Base-by-base conservation (phyloP, 2,113 vertebrate genomes). In the Columba janthina region DNA sequence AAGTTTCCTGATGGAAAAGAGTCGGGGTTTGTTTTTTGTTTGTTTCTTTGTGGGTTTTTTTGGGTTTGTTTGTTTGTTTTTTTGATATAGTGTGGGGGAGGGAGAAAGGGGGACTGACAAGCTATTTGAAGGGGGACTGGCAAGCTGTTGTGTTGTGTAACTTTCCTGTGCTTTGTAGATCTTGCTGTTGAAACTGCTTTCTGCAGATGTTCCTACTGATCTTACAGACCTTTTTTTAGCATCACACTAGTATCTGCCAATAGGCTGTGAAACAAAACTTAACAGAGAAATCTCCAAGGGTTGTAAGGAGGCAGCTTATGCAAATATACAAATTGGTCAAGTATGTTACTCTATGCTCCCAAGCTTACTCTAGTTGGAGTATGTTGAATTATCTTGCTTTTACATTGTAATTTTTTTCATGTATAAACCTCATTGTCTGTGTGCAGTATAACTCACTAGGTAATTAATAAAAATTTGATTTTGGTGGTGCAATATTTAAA, bases 1-100 rank as follows among this genome's bases (percentile, higher is more conserved):
- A 97, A 92, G 70, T 92, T 97, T 96, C 97, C 77, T 97, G 95
- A 94, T 51, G 58, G 77, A 97, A 82, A 15, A 42, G 42, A 42
- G 42, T 42, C 15, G 42, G 42, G 42, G 42, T 42, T 42, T 42
- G 42, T 42, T 42, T 42, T 42, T 42, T 42, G 42, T 42, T 42
- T 42, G 42, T 42, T 42, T 42, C 14, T 42, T 42, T 42, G 42
- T 42, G 42, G 42, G 42, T 5, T 42, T 42, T 42, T 42, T 42
- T 42, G 42, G 42, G 42, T 15, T 42, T 42, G 42, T 42, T 42
- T 44, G 42, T 42, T 42, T 42, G 42, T 15, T 42, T 44, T 97
- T 98, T 98, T 97, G 91, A 50, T 97, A 96, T 34, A 65, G 92
- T 60, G 11, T 38, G 71, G 57, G 40, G 36, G 22, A 34, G 53